These are phyloP conservation scores for Gadus macrocephalus DNA, from an alignment of 2,113 vertebrate genomes.

Conservation along the genomic window DNA sequence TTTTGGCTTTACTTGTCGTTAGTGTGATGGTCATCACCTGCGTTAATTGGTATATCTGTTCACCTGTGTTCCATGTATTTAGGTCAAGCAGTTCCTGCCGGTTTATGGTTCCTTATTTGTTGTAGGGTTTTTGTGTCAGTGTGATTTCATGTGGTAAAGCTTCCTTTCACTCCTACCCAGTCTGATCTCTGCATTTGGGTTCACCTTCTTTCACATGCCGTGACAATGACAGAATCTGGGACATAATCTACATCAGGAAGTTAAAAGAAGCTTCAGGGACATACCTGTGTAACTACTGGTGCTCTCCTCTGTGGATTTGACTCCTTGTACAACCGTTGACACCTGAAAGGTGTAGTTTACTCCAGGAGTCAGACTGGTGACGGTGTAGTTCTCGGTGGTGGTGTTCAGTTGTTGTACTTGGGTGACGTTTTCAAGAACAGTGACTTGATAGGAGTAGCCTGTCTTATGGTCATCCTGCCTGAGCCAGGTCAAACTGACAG, in stretches of 20 bases:
- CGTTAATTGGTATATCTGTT: no score
- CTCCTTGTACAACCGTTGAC: conserved; percentile 16
- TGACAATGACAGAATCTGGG: no score
- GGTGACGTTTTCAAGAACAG: neutral
- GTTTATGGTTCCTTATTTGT: no score
- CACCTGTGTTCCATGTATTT: no score
- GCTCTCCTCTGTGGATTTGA: conserved; percentile 7
- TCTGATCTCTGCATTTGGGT: no score
- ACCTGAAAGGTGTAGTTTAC: conserved; percentile 35
- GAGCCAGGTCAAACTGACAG: conserved; percentile 28
- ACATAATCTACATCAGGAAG: neutral
- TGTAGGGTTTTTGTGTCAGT: no score
- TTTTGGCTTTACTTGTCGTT: no score
- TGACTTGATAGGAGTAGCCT: conserved; percentile 42
- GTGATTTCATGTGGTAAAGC: no score
- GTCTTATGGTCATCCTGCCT: conserved; percentile 31
- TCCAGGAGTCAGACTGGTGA: conserved; percentile 34
- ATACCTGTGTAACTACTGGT: conserved; percentile 35
- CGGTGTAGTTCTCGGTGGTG: neutral
- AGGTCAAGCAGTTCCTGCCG: no score
- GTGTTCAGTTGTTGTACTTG: neutral
- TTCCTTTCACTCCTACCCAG: no score
- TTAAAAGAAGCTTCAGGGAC: conserved; percentile 11
- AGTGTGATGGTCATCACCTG: no score
- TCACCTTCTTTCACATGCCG: no score